Evolutionary conservation across 2,888 invertebrate species (phyloP), one percentile per base, ranked within the genome.

Genomic region (Pachliopta kotzebuea): DNA sequence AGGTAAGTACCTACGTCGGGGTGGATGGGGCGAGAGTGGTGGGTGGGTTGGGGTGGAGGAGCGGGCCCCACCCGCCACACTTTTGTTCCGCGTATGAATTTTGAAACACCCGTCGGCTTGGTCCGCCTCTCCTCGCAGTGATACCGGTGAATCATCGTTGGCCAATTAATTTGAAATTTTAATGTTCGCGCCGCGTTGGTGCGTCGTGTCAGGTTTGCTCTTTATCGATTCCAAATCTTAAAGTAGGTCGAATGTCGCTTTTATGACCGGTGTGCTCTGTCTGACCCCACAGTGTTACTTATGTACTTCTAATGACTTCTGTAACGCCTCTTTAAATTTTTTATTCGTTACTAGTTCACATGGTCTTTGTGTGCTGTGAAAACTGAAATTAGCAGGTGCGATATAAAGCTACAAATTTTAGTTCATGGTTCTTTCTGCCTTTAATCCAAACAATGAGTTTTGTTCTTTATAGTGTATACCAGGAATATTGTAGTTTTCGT

Each of bases 111-210:
- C 61, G 56, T 23, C 56, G 60, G 56, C 65, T 56, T 52, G 60
- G 42, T 42, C 64, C 56, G 61, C 61, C 61, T 60, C 55, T 60
- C 61, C 55, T 60, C 61, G 42, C 63, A 31, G 50, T 60, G 60
- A 61, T 63, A 65, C 49, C n/a, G 57, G 24, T 24, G 65, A 57
- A 61, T 77, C 77, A 77, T 77, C 76, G 76, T 74, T 76, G 71
- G 67, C 68, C 77, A 76, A 75, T 78, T 78, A 77, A 77, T 74
- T 77, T 81, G 75, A 79, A 79, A 79, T 74, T 71, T 75, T 81
- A 79, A 76, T 78, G 74, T 76, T 73, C 72, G 74, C 73, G 70
- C 73, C 72, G 71, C 23, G 62, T 63, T 74, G 75, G 71, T 75
- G 56, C 74, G 76, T 75, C 65, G 69, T 56, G 64, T 67, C 65